Evolutionary conservation across 2,888 invertebrate species (phyloP), one percentile per base, ranked within the genome.

Genomic region (Cartodere bifasciata): DNA sequence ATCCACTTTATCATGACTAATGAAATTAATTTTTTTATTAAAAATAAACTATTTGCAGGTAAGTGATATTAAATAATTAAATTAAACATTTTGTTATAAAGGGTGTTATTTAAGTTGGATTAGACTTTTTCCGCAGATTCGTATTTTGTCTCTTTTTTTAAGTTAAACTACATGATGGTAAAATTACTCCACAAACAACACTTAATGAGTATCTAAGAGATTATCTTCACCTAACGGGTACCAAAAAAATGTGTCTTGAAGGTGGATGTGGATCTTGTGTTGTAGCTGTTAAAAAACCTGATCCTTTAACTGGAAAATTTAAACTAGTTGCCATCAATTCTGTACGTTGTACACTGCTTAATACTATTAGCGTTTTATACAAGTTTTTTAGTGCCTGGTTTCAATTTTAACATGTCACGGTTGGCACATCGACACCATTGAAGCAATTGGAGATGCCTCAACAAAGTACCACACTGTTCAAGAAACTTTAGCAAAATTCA

Each of bases 261-360:
- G 81, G 80, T 0, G 80, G 80, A 1, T 81, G 81, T 45, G 81
- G 81, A 0, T 70, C 69, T 1, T 81, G 80, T 46, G 61, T 70
- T 3, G 71, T 72, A 1, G 57, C 65, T 1, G 67, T 64, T 1
- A 47, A 28, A 7, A 35, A 35, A n/a, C 17, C 28, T 6, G 25
- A 23, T 21, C 27, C 27, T 6, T 6, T 13, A 13, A 26, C 27
- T 5, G 14, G 14, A 5, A 11, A 24, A 3, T 15, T 25, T 2
- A 28, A 32, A 12, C 12, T 23, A 1, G 21, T 35, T 12, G 35
- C 35, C 7, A 26, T 35, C 1, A 35, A 35, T 29, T 35, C 35
- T 16, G 35, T 35, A 22, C 23, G 24, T 23, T 7, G n/a, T 7
- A 12, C 11, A 10, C n/a, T n/a, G n/a, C n/a, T n/a, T n/a, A n/a